phyloP scores from a whole-genome alignment of 2,888 invertebrate genomes.

The Hyposoter dolosus region DNA sequence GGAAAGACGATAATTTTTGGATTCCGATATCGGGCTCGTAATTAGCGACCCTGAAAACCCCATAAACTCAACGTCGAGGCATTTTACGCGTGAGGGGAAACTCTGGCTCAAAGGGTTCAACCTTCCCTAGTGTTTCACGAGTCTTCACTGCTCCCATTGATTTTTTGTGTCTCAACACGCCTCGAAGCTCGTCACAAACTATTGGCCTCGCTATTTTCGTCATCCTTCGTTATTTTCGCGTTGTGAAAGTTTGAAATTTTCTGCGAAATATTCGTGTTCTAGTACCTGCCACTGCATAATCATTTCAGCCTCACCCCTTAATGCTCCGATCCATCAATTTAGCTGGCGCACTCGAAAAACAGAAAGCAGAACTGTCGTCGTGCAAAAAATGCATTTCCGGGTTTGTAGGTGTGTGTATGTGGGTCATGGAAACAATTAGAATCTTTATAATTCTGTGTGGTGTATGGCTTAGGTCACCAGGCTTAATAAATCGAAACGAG shows the following conservation, averaged over 20 bases:
- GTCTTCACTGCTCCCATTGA: too few relatives aligned
- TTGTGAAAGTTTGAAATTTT: background rate
- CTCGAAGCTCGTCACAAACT: background rate
- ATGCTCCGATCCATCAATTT: background rate
- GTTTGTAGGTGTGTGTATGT: background rate
- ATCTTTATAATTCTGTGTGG: background rate
- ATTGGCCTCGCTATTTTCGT: background rate
- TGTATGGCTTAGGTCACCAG: background rate
- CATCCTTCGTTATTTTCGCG: background rate
- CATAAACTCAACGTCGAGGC: too few relatives aligned
- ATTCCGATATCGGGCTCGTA: background rate
- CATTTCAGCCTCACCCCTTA: background rate
- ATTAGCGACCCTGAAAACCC: background rate
- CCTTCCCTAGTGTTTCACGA: too few relatives aligned
- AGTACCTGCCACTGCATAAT: background rate
- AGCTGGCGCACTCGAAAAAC: background rate
- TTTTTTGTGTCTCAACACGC: background rate
- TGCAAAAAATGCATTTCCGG: background rate
- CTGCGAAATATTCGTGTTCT: background rate
- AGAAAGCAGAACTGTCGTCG: background rate
- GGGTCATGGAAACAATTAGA: background rate
- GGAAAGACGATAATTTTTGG: background rate
- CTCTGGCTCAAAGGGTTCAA: background rate
- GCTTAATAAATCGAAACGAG: background rate
- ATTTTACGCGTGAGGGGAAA: background rate